phyloP scores from a whole-genome alignment of 2,888 invertebrate genomes.

The Diarsia dahlii region DNA sequence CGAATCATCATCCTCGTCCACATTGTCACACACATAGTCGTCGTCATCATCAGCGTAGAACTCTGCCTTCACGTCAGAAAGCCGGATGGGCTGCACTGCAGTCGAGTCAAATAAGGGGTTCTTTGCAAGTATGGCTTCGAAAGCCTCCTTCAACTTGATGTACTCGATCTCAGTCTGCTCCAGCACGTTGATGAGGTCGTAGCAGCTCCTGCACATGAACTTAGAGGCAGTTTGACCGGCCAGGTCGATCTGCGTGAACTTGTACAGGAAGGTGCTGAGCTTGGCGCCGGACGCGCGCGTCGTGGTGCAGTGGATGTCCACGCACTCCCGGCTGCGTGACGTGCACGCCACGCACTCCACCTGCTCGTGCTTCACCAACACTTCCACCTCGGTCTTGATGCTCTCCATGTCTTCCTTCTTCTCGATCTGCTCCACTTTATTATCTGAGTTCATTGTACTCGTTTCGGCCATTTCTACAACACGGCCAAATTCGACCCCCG shows the following conservation, averaged over 20 bases:
- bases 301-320: conserved; percentile 73
- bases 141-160: conserved; percentile 80
- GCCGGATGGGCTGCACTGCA: conserved; percentile 60
- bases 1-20: conserved; percentile 62
- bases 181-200: conserved; percentile 81
- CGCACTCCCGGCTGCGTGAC: conserved; percentile 73
- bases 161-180: conserved; percentile 86
- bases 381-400: conserved; percentile 78
- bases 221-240: conserved; percentile 71
- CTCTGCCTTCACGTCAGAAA: conserved; percentile 74
- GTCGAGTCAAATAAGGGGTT: conserved; percentile 81
- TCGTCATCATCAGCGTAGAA: conserved; percentile 57
- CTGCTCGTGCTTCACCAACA: conserved; percentile 80
- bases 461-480: conserved; percentile 78
- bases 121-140: conserved; percentile 82
- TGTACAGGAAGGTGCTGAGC: conserved; percentile 77
- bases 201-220: conserved; percentile 81
- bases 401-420: conserved; percentile 69
- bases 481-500: conserved; percentile 42
- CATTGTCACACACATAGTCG: conserved; percentile 60
- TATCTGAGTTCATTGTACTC: conserved; percentile 78
- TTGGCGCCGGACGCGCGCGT: conserved; percentile 77
- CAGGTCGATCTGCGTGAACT: conserved; percentile 76
- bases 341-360: conserved; percentile 83
- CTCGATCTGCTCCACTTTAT: conserved; percentile 71